phyloP scores from a whole-genome alignment of 2,888 invertebrate genomes.

The Cremastobaeus sp. region DNA sequence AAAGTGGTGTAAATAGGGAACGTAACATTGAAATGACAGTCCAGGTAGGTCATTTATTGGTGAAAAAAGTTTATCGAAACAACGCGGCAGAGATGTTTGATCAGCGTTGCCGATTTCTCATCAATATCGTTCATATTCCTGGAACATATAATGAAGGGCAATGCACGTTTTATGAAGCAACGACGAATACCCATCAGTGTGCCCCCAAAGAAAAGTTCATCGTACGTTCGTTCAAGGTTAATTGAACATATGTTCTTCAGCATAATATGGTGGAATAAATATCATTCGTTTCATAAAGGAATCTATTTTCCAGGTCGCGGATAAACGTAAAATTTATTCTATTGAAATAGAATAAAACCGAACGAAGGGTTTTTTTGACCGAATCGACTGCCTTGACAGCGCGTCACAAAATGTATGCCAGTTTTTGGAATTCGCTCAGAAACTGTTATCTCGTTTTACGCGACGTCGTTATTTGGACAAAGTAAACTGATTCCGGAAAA shows the following conservation, averaged over 20 bases:
- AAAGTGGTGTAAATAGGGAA: slow-evolving; percentile 9
- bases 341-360: neutral
- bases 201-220: slow-evolving; percentile 41
- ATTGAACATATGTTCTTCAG: slow-evolving; percentile 40
- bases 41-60: slow-evolving; percentile 26
- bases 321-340: too few species aligned
- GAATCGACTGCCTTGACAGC: too few species aligned
- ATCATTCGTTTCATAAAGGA: neutral
- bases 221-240: slow-evolving; percentile 46
- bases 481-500: too few species aligned
- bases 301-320: slow-evolving; percentile 16
- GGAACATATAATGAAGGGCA: slow-evolving; percentile 42
- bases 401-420: too few species aligned
- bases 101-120: slow-evolving; percentile 33
- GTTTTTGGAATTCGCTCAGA: too few species aligned
- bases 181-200: slow-evolving; percentile 34
- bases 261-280: slow-evolving; percentile 19
- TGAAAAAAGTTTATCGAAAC: slow-evolving; percentile 21
- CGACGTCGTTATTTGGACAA: too few species aligned
- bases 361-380: neutral
- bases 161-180: slow-evolving; percentile 39
- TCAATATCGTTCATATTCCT: slow-evolving; percentile 45
- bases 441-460: too few species aligned
- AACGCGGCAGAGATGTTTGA: slow-evolving; percentile 18
- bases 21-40: slow-evolving; percentile 19